These are phyloP conservation scores for Dasyornis broadbenti DNA, from an alignment of 2,113 vertebrate genomes.

Conservation along the genomic window DNA sequence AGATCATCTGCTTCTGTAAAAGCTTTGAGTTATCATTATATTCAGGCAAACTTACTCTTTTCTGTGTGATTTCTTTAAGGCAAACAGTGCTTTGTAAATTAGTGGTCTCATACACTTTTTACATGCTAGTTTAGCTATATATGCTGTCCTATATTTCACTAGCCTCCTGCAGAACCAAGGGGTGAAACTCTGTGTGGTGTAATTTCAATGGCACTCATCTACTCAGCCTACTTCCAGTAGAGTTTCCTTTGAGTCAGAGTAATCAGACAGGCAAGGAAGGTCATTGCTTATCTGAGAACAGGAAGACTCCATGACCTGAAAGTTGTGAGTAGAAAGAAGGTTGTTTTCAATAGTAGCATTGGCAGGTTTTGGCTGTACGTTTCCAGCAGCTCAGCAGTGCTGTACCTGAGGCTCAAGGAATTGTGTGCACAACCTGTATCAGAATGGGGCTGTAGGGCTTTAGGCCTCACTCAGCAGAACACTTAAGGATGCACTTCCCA, in stretches of 20 bases:
- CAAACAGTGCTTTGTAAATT: background rate
- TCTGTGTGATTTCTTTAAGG: background rate
- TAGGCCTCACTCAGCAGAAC: background rate
- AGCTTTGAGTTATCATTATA: background rate
- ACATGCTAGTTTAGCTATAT: background rate
- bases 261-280: background rate
- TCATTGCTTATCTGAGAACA: background rate
- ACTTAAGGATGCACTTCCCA: background rate
- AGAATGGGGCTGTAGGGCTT: background rate
- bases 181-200: background rate
- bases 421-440: fast-evolving
- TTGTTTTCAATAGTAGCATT: background rate
- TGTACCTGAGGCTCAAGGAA: background rate
- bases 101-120: slow-evolving; percentile 5
- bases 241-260: background rate
- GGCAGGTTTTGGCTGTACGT: fast-evolving
- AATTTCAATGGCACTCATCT: background rate
- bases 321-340: background rate
- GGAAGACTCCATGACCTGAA: background rate
- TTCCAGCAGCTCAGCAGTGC: background rate
- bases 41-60: background rate
- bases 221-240: background rate
- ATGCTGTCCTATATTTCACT: background rate
- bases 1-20: background rate
- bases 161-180: background rate